A percentile compares a stretch with the other conserved stretches of the same genome.
Evolutionary conservation across 2,797 vertebrate genomes (phyloP).

Genomic region (Oryzias dopingdopingensis): DNA sequence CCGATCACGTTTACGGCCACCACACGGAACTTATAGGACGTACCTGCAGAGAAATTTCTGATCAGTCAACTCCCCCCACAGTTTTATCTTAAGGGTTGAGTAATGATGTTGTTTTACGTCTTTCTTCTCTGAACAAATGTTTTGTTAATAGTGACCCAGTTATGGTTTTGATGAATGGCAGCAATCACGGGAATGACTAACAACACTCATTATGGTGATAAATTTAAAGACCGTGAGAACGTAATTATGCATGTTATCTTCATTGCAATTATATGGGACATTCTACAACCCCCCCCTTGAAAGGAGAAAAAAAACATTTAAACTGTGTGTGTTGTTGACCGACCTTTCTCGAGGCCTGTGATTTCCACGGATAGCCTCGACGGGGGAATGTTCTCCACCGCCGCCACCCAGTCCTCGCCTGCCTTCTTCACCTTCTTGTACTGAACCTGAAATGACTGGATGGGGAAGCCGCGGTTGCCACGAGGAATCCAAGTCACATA

Average conservation of each 20-base stretch:
- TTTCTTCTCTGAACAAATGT: conserved; percentile 42
- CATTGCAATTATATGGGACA: conserved; percentile 48
- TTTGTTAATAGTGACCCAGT: conserved; percentile 30
- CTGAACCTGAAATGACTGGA: conserved; percentile 94
- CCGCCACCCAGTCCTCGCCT: conserved; percentile 89
- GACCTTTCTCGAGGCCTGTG: conserved; percentile 92
- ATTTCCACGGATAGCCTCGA: conserved; percentile 96
- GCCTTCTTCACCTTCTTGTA: conserved; percentile 91
- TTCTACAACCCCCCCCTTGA: conserved; percentile 23
- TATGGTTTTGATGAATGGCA: conserved; percentile 59
- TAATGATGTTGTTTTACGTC: conserved; percentile 46
- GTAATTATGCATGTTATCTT: conserved; percentile 57
- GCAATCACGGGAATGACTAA: conserved; percentile 64
- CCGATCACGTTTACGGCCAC: conserved; percentile 94
- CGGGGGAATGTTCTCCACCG: conserved; percentile 92
- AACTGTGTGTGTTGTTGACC: conserved; percentile 29
- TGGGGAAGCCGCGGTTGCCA: conserved; percentile 94
- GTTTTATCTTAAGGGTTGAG: conserved; percentile 18
- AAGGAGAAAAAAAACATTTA: conserved; percentile 11
- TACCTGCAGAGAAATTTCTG: conserved; percentile 73
- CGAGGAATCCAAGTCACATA: conserved; percentile 99
- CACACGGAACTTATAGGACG: conserved; percentile 94
- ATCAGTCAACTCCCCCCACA: background rate
- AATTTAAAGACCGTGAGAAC: conserved; percentile 61
- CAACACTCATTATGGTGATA: conserved; percentile 65